phyloP scores from a whole-genome alignment of 2,113 vertebrate species.

The Thermophis baileyi region DNA sequence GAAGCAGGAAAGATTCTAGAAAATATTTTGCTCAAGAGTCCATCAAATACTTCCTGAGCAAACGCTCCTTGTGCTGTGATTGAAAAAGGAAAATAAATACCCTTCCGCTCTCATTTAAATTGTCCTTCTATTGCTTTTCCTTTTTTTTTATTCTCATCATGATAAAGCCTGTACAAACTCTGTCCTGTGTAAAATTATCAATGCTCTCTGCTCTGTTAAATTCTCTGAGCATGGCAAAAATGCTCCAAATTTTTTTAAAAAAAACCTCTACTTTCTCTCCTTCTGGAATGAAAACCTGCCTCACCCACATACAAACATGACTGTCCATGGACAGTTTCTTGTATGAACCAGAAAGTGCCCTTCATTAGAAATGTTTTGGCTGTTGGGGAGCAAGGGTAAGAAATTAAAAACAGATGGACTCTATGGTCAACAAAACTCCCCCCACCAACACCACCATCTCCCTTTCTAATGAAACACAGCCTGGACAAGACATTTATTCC shows the following conservation, averaged over 20 bases:
- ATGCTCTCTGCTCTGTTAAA: slow-evolving; percentile 13
- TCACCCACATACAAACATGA: slow-evolving; percentile 1
- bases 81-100: not conserved
- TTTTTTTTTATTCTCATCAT: slow-evolving; percentile 18
- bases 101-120: not conserved
- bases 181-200: not conserved
- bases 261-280: slow-evolving; percentile 11
- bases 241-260: slow-evolving; percentile 16
- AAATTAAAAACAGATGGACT: slow-evolving; percentile 47
- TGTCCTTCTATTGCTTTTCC: not conserved
- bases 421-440: slow-evolving; percentile 43
- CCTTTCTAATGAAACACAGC: slow-evolving; percentile 52
- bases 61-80: slow-evolving; percentile 4
- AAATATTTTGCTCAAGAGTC: not conserved
- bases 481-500: slow-evolving; percentile 44
- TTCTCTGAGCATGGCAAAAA: slow-evolving; percentile 47
- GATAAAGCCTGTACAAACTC: slow-evolving; percentile 47
- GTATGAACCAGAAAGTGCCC: slow-evolving; percentile 46
- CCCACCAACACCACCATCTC: not conserved
- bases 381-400: slow-evolving; percentile 9
- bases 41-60: not conserved
- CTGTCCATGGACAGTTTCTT: not conserved
- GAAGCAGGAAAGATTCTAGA: not conserved
- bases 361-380: slow-evolving; percentile 50
- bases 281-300: slow-evolving; percentile 27